These are phyloP conservation scores for Drosophila bipectinata DNA, from an alignment of 1,140 invertebrate genomes.

Conservation along the genomic window DNA sequence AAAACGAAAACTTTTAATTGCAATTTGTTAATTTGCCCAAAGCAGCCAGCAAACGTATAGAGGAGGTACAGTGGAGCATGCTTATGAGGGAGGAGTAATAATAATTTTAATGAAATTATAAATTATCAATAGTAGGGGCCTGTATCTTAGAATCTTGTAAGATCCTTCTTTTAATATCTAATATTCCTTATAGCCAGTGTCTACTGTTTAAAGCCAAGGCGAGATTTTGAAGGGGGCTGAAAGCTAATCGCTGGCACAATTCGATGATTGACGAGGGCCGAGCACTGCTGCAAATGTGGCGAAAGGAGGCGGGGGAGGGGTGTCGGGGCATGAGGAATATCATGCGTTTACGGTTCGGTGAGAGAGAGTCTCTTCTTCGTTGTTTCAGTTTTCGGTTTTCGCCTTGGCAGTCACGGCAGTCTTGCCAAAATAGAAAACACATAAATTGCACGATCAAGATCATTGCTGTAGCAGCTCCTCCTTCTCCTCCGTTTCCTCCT, in stretches of 20 bases:
- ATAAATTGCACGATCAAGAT: conserved; percentile 79
- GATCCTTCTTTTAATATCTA: no score
- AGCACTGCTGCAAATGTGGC: conserved; percentile 9
- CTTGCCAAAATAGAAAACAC: conserved; percentile 78
- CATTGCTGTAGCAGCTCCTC: conserved; percentile 55
- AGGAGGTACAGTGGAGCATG: not conserved
- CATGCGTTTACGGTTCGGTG: conserved; percentile 30
- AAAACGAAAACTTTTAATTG: conserved; percentile 59
- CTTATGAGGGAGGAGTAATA: not conserved
- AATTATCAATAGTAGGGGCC: no score
- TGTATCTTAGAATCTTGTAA: not conserved
- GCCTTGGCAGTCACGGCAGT: conserved; percentile 68
- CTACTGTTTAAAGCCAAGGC: not conserved
- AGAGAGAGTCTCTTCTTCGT: conserved; percentile 9
- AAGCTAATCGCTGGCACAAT: conserved; percentile 52
- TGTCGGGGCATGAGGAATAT: not conserved
- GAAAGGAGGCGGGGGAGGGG: not conserved
- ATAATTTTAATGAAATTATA: no score
- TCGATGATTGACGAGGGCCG: conserved; percentile 51
- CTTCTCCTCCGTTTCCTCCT: not conserved
- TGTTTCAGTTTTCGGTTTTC: not conserved
- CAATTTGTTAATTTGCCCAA: conserved; percentile 58
- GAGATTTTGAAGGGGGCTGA: not conserved
- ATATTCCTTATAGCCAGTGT: not conserved
- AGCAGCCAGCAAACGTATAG: conserved; percentile 12